phyloP scores from a whole-genome alignment of 1,140 invertebrate species.

The Tetranychus urticae region DNA sequence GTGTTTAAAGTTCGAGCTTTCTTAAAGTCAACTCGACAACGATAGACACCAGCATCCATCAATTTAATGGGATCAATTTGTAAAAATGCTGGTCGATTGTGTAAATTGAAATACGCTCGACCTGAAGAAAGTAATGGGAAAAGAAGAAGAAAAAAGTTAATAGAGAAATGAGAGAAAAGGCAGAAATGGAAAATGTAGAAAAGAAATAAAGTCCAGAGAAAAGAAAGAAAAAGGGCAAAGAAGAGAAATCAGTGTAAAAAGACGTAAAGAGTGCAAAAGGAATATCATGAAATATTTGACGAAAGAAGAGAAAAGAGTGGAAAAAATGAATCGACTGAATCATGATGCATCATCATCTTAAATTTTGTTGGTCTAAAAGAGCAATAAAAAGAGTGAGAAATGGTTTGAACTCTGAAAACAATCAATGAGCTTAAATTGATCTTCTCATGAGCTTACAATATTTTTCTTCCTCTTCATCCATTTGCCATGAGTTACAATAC shows the following conservation, averaged over 20 bases:
- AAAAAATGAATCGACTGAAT: no score
- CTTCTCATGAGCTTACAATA: no score
- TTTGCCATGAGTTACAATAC: no score
- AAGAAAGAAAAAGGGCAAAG: neutral
- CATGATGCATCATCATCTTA: no score
- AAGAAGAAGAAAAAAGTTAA: neutral
- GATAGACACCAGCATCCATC: slow-evolving; percentile 49
- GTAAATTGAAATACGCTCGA: slow-evolving; percentile 16
- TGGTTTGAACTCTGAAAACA: no score
- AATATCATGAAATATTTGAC: no score
- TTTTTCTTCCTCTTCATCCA: no score
- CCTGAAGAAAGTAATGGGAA: slow-evolving; percentile 3
- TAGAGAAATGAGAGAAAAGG: neutral
- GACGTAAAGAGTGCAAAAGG: no score
- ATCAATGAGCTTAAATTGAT: no score
- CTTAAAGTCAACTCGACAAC: slow-evolving; percentile 68
- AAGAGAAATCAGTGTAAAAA: neutral
- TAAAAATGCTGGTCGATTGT: slow-evolving; percentile 21
- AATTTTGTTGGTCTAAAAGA: no score
- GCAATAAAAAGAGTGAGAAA: no score
- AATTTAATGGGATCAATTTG: slow-evolving; percentile 12
- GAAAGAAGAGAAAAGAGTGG: no score
- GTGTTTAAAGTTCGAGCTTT: slow-evolving; percentile 63
- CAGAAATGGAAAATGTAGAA: neutral
- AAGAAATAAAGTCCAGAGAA: neutral